phyloP scores from a whole-genome alignment of 2,113 vertebrate species.

The Muscicapa adusta region DNA sequence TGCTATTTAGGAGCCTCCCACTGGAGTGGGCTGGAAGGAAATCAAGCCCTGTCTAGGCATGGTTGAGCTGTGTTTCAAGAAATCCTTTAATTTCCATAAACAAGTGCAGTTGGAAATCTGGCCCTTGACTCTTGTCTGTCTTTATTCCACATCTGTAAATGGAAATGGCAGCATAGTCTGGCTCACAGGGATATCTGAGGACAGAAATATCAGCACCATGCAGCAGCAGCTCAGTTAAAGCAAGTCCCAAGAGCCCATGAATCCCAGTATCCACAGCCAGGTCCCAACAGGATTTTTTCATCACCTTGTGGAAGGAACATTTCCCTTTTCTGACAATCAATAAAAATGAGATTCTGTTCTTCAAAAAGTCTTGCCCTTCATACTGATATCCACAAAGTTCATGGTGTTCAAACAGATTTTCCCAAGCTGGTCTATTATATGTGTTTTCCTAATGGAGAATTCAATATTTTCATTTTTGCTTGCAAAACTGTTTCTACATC shows the following conservation, averaged over 20 bases:
- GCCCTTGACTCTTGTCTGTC: background rate
- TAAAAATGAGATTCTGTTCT: background rate
- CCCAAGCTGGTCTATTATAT: background rate
- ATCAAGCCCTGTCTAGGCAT: background rate
- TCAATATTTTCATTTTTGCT: slow-evolving; percentile 17
- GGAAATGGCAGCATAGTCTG: background rate
- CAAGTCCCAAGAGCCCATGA: background rate
- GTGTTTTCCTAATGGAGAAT: slow-evolving; percentile 7
- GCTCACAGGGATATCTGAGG: background rate
- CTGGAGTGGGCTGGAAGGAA: slow-evolving; percentile 12
- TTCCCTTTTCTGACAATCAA: background rate
- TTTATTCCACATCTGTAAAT: background rate
- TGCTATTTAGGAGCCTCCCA: background rate
- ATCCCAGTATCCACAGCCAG: background rate
- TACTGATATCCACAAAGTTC: background rate
- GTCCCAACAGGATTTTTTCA: background rate
- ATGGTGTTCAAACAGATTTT: background rate
- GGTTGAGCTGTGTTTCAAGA: background rate
- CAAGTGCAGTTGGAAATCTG: background rate
- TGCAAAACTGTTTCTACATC: slow-evolving; percentile 3
- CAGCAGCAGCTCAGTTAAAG: background rate
- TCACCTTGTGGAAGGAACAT: background rate
- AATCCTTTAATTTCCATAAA: slow-evolving; percentile 3
- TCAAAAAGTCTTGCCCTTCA: background rate
- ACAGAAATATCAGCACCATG: background rate